Percentiles rank a stretch among this genome's conserved stretches.
These are phyloP conservation scores for Cynaeus angustus DNA, from an alignment of 2,888 invertebrate species.

Conservation along the genomic window DNA sequence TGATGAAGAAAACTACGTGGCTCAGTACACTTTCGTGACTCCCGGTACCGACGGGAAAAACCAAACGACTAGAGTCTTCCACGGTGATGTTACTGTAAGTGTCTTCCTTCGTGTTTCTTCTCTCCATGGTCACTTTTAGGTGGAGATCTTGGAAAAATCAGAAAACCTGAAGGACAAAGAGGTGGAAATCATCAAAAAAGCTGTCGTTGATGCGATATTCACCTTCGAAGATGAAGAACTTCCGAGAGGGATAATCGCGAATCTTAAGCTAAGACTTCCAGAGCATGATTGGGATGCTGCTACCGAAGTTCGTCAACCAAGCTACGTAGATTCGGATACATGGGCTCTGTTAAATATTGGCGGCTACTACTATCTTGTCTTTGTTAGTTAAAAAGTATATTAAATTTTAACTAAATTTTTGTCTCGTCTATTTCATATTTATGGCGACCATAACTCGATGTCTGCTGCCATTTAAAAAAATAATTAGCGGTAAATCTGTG, in stretches of 20 bases:
- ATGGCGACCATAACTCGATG: constrained; percentile 26
- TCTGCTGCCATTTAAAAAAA: constrained; percentile 52
- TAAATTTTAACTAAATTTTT: neutral
- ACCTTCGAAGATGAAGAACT: constrained; percentile 11
- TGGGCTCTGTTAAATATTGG: constrained; percentile 8
- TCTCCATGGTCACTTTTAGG: constrained; percentile 1
- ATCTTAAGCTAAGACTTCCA: constrained; percentile 2
- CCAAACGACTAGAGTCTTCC: constrained; percentile 23
- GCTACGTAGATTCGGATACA: constrained; percentile 13
- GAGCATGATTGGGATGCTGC: constrained; percentile 25
- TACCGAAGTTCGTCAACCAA: neutral
- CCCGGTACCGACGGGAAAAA: constrained; percentile 23
- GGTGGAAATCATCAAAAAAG: constrained; percentile 9
- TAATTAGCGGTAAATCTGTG: constrained; percentile 60
- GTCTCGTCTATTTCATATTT: constrained; percentile 6
- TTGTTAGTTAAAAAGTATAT: constrained; percentile 6
- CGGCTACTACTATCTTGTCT: constrained; percentile 9
- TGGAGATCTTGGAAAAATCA: constrained; percentile 18
- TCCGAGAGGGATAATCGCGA: neutral
- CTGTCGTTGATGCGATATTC: constrained; percentile 11
- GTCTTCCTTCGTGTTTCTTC: neutral
- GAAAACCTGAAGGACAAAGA: constrained; percentile 3
- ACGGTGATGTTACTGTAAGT: constrained; percentile 27
- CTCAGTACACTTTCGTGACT: constrained; percentile 34
- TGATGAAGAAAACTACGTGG: constrained; percentile 24